These are phyloP conservation scores for Urophycis tenuis DNA, from an alignment of 2,797 vertebrate genomes.

Conservation along the genomic window DNA sequence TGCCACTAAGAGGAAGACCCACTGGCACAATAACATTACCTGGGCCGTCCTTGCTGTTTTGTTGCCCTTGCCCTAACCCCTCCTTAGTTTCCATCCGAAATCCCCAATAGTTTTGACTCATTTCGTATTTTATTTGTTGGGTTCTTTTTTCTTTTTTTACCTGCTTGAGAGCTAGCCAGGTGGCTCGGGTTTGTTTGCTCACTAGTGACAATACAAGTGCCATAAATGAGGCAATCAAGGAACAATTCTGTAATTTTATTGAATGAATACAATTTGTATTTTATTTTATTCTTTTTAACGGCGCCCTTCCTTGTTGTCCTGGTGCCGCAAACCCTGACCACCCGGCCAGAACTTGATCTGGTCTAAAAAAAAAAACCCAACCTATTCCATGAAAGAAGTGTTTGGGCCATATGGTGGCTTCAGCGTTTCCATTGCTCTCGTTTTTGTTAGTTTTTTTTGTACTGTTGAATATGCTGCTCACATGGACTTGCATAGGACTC, in stretches of 20 bases:
- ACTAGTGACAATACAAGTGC: conserved; percentile 15
- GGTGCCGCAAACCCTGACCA: conserved; percentile 1
- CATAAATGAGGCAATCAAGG: conserved; percentile 17
- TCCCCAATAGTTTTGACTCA: background rate
- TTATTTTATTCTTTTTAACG: background rate
- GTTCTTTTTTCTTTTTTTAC: conserved; percentile 21
- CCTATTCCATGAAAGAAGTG: background rate
- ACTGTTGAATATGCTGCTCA: conserved; percentile 54
- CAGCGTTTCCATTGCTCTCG: conserved; percentile 21
- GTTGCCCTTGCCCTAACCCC: conserved; percentile 21
- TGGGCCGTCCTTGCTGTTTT: conserved; percentile 30
- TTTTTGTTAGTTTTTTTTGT: conserved; percentile 40
- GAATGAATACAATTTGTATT: conserved; percentile 2
- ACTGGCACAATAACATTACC: conserved; percentile 7
- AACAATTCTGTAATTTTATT: conserved; percentile 17
- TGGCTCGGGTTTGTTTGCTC: background rate
- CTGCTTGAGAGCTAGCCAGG: conserved; percentile 8
- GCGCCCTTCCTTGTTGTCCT: conserved; percentile 1
- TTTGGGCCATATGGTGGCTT: conserved; percentile 29
- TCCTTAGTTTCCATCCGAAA: conserved; percentile 24
- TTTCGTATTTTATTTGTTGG: background rate
- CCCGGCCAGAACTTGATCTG: background rate
- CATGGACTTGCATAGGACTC: conserved; percentile 37
- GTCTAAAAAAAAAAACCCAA: conserved; percentile 3
- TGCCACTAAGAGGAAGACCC: conserved; percentile 27